Percentiles rank a stretch among this genome's conserved stretches.
phyloP scores from a whole-genome alignment of 2,113 vertebrate genomes.

The Lucifuga dentata region DNA sequence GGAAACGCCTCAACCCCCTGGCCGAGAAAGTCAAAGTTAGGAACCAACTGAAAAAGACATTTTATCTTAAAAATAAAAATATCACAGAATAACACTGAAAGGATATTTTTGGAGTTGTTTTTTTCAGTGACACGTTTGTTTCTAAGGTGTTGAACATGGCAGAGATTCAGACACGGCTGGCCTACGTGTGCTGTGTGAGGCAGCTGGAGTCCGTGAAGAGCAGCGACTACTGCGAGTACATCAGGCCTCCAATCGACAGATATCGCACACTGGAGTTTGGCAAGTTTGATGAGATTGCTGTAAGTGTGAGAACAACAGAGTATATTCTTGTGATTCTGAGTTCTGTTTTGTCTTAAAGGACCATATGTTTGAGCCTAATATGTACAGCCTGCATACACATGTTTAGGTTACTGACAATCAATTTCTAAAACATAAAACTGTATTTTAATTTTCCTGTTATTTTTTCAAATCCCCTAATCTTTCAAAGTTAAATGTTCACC shows the following conservation, averaged over 20 bases:
- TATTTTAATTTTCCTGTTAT: too few relatives aligned
- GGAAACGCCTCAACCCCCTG: conserved; percentile 95
- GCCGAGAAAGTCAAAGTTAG: conserved; percentile 93
- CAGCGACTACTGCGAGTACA: conserved; percentile 96
- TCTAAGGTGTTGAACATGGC: conserved; percentile 94
- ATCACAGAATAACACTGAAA: conserved; percentile 20
- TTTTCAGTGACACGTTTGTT: background rate
- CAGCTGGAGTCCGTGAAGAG: conserved; percentile 94
- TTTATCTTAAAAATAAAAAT: conserved; percentile 25
- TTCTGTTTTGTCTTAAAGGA: too few relatives aligned
- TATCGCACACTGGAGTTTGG: conserved; percentile 94
- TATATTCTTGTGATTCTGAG: background rate
- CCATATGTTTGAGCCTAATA: too few relatives aligned
- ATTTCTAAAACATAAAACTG: too few relatives aligned
- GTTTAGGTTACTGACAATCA: too few relatives aligned
- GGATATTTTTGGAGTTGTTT: conserved; percentile 10
- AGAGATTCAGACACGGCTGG: conserved; percentile 94
- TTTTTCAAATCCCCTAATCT: too few relatives aligned
- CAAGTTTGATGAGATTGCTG: conserved; percentile 95
- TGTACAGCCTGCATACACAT: too few relatives aligned
- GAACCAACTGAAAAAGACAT: conserved; percentile 36
- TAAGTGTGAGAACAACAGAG: conserved; percentile 76
- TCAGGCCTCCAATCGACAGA: conserved; percentile 92
- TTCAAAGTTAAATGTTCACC: too few relatives aligned
- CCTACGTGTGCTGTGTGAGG: conserved; percentile 95